Base-by-base conservation (phyloP, 2,113 vertebrate species). In the Malurus cyaneus region DNA sequence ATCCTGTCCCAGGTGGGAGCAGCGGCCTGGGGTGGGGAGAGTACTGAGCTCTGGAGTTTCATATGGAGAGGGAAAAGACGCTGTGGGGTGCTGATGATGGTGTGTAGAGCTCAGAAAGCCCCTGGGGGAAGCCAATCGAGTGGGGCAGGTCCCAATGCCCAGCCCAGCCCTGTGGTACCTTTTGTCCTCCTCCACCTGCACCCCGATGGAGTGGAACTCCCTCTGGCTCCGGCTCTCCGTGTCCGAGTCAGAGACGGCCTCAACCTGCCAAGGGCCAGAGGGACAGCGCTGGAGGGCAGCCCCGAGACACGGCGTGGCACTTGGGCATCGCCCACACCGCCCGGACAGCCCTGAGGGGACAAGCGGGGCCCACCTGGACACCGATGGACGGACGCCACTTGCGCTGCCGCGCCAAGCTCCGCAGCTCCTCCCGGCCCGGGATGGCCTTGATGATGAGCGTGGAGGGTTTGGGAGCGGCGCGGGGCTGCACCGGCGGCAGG, bases 101-200 rank as follows among this genome's bases (percentile, higher is more conserved):
- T 20, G 9, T 39, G 49, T 0, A 0, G 26, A 41, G 88, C 29
- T 77, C 46, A 31, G 54, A 39, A 66, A 89, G 17, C 11, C 28
- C 5, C 2, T 0, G 0, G 20, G 0, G 20, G 16, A 28, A 50
- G 25, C 11, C 62, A 36, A 4, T 3, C 0, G 3, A 89, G 57
- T 0, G 31, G 36, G 70, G 19, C 80, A 73, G 62, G 29, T 65
- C 74, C 72, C 65, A 71, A 39, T 39, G 70, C 86, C 47, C 77
- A 34, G 59, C 18, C 62, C 3, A 2, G 25, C 47, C 2, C 0
- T 0, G 5, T 1, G 64, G 32, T 98, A 99, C 99, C 99, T 99
- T 97, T 99, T 99, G 92, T 99, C 99, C 54, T 99, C 99, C 96
- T 99, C 99, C 97, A 99, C 99, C 95, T 99, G 99, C 60, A 99